phyloP scores from a whole-genome alignment of 2,888 invertebrate species.

The Amiota minor region DNA sequence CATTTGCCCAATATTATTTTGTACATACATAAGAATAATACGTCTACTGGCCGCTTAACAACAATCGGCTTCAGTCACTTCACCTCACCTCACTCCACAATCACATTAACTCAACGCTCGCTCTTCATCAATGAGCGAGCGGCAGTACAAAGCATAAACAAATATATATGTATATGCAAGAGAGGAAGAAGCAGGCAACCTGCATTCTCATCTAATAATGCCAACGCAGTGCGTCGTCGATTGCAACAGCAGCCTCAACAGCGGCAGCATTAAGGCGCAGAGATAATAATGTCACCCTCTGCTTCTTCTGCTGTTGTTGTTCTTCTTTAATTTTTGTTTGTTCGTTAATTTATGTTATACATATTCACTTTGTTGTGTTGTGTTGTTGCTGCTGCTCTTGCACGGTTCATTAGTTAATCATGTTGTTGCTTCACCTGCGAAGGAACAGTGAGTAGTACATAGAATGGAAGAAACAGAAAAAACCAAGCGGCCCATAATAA shows the following conservation, averaged over 20 bases:
- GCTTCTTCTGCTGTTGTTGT: not conserved
- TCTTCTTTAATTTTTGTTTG: too few relatives aligned
- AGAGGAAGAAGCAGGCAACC: not conserved
- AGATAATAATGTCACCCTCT: not conserved
- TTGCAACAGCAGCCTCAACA: not conserved
- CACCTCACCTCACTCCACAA: too few relatives aligned
- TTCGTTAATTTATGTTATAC: too few relatives aligned
- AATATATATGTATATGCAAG: not conserved
- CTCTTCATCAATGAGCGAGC: too few relatives aligned
- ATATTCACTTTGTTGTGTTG: not conserved
- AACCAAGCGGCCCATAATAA: not conserved
- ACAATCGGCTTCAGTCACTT: too few relatives aligned
- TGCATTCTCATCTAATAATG: not conserved
- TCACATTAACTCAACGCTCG: too few relatives aligned
- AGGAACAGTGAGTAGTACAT: not conserved
- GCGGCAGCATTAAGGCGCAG: not conserved
- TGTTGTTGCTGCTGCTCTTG: not conserved
- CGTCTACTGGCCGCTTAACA: too few relatives aligned
- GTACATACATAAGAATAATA: too few relatives aligned
- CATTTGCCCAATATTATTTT: too few relatives aligned
- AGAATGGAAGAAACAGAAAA: not conserved
- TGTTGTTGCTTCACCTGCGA: not conserved
- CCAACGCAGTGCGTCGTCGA: conserved; percentile 13
- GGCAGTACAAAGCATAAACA: too few relatives aligned
- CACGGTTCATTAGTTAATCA: conserved; percentile 8